Base-by-base conservation (phyloP, 23 tunicate species). In the Aplidium turbinatum region DNA sequence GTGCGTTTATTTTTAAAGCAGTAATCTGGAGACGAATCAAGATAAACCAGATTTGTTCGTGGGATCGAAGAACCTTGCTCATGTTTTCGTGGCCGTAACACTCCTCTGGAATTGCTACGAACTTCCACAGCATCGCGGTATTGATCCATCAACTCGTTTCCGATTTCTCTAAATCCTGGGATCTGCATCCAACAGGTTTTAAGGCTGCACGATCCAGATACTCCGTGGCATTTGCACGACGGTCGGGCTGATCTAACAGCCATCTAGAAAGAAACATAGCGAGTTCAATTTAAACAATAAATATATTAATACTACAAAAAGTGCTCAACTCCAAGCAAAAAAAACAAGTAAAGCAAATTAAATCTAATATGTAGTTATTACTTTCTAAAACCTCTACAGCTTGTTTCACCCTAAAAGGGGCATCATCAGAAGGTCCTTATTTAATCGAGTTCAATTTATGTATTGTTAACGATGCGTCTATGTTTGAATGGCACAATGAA, bases 151-250 rank as follows among this genome's bases (percentile, higher is more conserved):
- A 93, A 73, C 46, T 56, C 68, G 56, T 86, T 48, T 25, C 98
- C 98, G 57, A 93, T 86, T 60, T 46, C 71, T 3, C 88, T 85
- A 57, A 93, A 86, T 52, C 63, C 73, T 1, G 98, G 87, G 33
- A 93, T 48, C 33, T 86, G 83, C 79, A 73, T 66, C 98, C 98
- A 93, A 53, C 98, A 93, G 0, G 93, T 93, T 42, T 87, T 87
- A 13, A 81, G 29, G 52, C 73, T 83, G 70, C 98, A 93, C 19
- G 93, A 85, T 38, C 98, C 98, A 1, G 98, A 93, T 27, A 82
- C 85, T 0, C 98, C 98, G 63, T 93, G 98, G 57, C 98, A 93
- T 34, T 81, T 93, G 70, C 98, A 93, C 1, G 84, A 54, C 2
- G 92, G 87, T 26, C 58, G 57, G 19, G 80, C 50, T 16, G 94